Conservation (phyloP, 2,797 vertebrate genomes). For the Prionace glauca region DNA sequence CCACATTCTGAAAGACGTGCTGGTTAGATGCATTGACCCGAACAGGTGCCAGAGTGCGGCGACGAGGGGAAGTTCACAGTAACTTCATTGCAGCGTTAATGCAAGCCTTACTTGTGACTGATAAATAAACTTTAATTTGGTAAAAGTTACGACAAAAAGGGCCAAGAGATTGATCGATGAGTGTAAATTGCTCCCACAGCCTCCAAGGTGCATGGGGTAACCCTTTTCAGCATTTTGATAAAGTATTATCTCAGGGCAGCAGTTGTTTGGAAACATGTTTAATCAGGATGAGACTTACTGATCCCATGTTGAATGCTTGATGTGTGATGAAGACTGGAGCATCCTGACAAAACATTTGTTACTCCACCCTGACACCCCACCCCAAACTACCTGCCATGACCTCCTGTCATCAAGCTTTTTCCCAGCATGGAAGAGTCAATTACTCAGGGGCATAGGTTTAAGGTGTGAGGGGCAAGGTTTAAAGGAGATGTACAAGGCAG, state of each 20-base stretch:
- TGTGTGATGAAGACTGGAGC: neutral
- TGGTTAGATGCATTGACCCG: too few relatives aligned
- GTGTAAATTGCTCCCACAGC: neutral
- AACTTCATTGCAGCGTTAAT: too few relatives aligned
- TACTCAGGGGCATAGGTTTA: too few relatives aligned
- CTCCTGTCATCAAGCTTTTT: neutral
- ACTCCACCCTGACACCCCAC: neutral
- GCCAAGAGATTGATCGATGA: neutral
- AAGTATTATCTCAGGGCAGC: neutral
- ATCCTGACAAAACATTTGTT: neutral
- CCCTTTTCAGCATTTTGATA: neutral
- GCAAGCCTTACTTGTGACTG: too few relatives aligned
- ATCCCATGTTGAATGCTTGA: neutral
- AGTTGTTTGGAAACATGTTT: neutral
- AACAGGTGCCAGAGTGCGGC: too few relatives aligned
- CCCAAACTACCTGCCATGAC: neutral
- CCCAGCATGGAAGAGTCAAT: too few relatives aligned
- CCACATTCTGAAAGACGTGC: too few relatives aligned
- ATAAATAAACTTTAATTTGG: too few relatives aligned
- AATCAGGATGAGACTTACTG: neutral
- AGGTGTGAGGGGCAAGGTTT: too few relatives aligned
- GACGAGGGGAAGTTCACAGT: too few relatives aligned
- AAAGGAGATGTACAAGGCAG: too few relatives aligned
- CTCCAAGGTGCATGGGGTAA: neutral
- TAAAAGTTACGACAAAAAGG: neutral